Percentiles rank a stretch among this genome's conserved stretches.
Conservation (phyloP, 2,113 vertebrate species). For the Solenodon paradoxus region DNA sequence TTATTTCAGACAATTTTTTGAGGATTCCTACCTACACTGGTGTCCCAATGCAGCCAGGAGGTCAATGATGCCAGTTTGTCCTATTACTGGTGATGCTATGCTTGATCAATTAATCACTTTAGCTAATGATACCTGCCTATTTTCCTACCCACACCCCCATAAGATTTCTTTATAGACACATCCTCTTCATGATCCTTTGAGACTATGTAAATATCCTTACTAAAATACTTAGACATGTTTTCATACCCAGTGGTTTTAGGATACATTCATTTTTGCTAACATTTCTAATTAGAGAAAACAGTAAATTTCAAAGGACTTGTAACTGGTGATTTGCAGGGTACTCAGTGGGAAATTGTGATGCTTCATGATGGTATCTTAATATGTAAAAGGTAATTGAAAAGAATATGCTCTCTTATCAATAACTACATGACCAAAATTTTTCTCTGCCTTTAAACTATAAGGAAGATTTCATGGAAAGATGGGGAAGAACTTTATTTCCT, state of each 20-base stretch:
- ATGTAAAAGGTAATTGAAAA: neutral
- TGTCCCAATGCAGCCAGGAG: neutral
- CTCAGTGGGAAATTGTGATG: neutral
- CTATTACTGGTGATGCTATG: neutral
- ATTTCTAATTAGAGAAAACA: neutral
- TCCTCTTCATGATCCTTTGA: neutral
- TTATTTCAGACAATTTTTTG: neutral
- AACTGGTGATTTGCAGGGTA: neutral
- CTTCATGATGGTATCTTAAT: neutral
- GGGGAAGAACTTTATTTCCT: neutral
- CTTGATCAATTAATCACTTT: too few species aligned
- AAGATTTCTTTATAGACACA: neutral
- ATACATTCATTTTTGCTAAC: neutral
- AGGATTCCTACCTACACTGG: neutral
- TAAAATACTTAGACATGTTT: neutral
- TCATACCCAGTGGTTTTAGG: neutral
- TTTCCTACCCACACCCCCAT: too few species aligned
- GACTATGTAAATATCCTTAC: neutral
- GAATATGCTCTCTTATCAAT: neutral
- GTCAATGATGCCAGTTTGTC: neutral
- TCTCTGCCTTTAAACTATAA: neutral
- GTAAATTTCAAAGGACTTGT: neutral
- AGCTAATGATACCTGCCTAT: too few species aligned
- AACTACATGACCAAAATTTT: neutral
- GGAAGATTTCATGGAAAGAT: neutral